phyloP scores from a whole-genome alignment of 2,113 vertebrate species.

The Pterocles gutturalis region DNA sequence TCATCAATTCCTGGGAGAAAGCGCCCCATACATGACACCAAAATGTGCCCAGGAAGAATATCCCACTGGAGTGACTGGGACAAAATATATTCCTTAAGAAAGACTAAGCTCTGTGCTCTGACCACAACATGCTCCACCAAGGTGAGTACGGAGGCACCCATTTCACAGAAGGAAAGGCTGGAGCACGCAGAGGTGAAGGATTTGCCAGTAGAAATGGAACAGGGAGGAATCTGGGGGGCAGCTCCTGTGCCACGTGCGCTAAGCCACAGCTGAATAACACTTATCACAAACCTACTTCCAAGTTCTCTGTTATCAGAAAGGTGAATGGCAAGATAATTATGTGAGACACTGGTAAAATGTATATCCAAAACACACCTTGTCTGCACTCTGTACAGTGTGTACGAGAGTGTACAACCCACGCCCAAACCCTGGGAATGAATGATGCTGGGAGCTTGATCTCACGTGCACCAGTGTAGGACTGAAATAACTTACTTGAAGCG shows the following conservation, averaged over 20 bases:
- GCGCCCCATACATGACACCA: not conserved
- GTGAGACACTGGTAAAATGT: not conserved
- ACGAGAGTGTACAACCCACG: not conserved
- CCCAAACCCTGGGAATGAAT: not conserved
- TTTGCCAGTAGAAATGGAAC: not conserved
- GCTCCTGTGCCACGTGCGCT: not conserved
- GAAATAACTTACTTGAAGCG: not conserved
- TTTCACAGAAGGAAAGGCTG: not conserved
- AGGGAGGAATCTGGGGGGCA: not conserved
- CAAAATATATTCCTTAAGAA: not conserved
- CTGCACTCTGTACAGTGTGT: not conserved
- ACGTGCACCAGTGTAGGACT: not conserved
- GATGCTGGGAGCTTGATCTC: not conserved
- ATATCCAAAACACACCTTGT: not conserved
- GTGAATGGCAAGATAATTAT: not conserved
- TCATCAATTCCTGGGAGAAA: not conserved
- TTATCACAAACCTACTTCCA: accelerated
- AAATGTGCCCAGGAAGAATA: not conserved
- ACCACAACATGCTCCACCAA: not conserved
- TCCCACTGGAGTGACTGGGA: not conserved
- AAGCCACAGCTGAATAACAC: not conserved
- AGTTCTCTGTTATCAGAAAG: not conserved
- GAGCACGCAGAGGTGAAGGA: not conserved
- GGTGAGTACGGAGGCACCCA: not conserved
- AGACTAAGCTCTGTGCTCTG: not conserved